Conservation (phyloP, 1,140 invertebrate genomes). For the Megalonaias nervosa region DNA sequence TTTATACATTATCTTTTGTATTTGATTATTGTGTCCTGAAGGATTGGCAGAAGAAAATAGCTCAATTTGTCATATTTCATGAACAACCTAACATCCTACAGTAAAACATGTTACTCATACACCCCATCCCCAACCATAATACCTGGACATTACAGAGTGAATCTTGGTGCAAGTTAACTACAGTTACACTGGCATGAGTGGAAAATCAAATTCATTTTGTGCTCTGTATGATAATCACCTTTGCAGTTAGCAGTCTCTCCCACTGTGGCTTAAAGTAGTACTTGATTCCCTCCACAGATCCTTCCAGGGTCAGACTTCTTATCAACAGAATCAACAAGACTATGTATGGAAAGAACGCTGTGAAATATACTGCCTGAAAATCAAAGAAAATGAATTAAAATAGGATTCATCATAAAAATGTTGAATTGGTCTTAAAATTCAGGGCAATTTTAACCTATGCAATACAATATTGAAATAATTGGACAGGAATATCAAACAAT, state of each 20-base stretch:
- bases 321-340: conserved; percentile 70
- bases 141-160: too few species aligned
- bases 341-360: conserved; percentile 73
- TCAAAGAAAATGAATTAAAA: not conserved
- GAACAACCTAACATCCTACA: too few species aligned
- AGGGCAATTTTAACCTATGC: not conserved
- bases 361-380: conserved; percentile 74
- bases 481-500: not conserved
- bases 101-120: too few species aligned
- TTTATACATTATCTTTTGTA: too few species aligned
- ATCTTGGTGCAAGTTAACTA: too few species aligned
- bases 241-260: conserved; percentile 53
- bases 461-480: not conserved
- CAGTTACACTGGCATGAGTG: too few species aligned
- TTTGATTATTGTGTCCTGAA: too few species aligned
- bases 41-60: too few species aligned
- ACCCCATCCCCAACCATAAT: too few species aligned
- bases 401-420: not conserved
- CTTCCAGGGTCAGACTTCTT: conserved; percentile 79
- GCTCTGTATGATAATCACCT: conserved; percentile 37
- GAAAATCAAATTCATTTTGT: too few species aligned
- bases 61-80: too few species aligned
- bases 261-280: conserved; percentile 85
- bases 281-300: conserved; percentile 84
- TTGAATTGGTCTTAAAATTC: too few species aligned